Base-by-base conservation (phyloP, 2,888 invertebrate species). In the Crioceris asparagi region DNA sequence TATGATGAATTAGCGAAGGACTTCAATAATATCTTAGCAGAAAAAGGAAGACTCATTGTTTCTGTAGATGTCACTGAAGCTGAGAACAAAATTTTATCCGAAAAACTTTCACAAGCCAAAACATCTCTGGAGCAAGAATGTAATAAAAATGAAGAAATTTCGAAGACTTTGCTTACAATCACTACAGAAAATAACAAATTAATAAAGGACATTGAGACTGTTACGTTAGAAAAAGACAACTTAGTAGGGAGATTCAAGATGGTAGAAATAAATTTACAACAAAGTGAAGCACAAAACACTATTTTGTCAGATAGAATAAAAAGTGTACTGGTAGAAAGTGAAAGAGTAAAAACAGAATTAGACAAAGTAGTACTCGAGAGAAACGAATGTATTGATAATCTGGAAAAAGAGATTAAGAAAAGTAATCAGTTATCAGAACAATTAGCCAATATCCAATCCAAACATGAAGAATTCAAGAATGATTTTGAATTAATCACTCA, bases 181-280 rank as follows among this genome's bases (percentile, higher is more conserved):
- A 17, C 14, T 14, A 21, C 29, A 8, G 18, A 17, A 35, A 36
- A 26, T 19, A 8, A 2, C 18, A 25, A 10, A 16, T 35, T 7
- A 10, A 32, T 19, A 18, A 2, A 8, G 35, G 39, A 33, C 36
- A 39, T 26, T 15, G 17, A 10, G 32, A 38, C n/a, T 8, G 39
- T 35, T 29, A 5, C 17, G 38, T 38, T 5, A 3, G 30, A 30
- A 30, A 30, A 30, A 11, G 30, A 16, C 2, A 16, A 16, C 6
- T 5, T 16, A 16, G 17, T 16, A 10, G 10, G 5, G 3, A 14
- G 17, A 30, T 16, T 30, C 2, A 14, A 17, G 16, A 6, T 16
- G 17, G 2, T 27, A 5, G 2, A 6, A 15, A 27, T 7, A 11
- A 15, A 27, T n/a, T n/a, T n/a, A 3, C 27, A 27, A 27, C 15